Conservation (phyloP, 2,888 invertebrate genomes). For the Pedicia rivosa region DNA sequence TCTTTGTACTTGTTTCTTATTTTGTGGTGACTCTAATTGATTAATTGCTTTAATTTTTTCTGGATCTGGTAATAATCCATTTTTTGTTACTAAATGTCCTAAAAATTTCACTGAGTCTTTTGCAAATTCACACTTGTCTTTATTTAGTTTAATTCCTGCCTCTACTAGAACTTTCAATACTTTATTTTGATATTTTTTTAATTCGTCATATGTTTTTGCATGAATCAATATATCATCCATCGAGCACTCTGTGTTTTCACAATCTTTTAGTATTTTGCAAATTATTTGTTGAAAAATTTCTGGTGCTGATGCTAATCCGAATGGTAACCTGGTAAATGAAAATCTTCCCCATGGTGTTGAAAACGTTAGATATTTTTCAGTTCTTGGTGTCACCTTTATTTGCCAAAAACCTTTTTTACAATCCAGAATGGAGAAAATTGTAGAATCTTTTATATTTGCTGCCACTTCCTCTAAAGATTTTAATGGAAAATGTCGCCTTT, state of each 20-base stretch:
- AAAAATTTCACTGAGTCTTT: slow-evolving; percentile 10
- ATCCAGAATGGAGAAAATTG: background rate
- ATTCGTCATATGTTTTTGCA: slow-evolving; percentile 13
- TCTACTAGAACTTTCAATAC: slow-evolving; percentile 11
- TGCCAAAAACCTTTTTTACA: slow-evolving; percentile 3
- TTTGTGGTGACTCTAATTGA: slow-evolving; percentile 7
- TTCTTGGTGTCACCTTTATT: background rate
- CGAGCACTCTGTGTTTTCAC: slow-evolving; percentile 13
- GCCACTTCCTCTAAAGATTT: background rate
- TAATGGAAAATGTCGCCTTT: background rate
- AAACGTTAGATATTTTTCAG: background rate
- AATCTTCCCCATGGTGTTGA: background rate
- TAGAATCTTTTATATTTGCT: background rate
- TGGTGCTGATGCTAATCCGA: background rate
- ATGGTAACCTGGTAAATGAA: slow-evolving; percentile 10
- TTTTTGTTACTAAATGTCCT: slow-evolving; percentile 10
- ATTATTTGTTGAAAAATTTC: slow-evolving; percentile 9
- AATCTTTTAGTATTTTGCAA: slow-evolving; percentile 10
- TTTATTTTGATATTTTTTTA: slow-evolving; percentile 11
- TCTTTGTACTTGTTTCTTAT: slow-evolving; percentile 8
- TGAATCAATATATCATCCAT: slow-evolving; percentile 16
- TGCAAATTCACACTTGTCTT: slow-evolving; percentile 15
- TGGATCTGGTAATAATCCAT: slow-evolving; percentile 9
- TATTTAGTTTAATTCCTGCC: slow-evolving; percentile 15
- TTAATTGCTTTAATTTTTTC: slow-evolving; percentile 9